These are phyloP conservation scores for Lasioglossum malachurum DNA, from an alignment of 2,888 invertebrate species.

Conservation along the genomic window DNA sequence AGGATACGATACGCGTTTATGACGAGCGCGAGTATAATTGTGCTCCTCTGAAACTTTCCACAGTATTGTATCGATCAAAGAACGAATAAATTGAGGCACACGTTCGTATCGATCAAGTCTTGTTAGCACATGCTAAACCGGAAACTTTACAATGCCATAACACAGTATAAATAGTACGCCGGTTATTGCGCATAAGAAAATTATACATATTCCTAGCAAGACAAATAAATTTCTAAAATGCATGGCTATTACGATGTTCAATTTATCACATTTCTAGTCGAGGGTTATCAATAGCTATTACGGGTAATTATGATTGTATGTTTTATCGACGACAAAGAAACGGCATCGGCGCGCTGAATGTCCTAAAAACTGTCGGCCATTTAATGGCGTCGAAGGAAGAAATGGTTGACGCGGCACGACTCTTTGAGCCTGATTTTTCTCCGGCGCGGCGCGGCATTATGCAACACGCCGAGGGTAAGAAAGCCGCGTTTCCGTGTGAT, in stretches of 20 bases:
- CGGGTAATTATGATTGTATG: not conserved
- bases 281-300: not conserved
- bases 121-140: not conserved
- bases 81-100: not conserved
- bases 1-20: no score
- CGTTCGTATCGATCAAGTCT: not conserved
- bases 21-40: no score
- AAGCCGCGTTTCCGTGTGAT: constrained; percentile 28
- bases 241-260: not conserved
- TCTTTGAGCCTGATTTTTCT: constrained; percentile 24
- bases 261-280: not conserved
- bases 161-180: not conserved
- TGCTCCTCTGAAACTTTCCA: not conserved
- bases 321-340: not conserved
- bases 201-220: not conserved
- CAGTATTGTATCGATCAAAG: not conserved
- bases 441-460: not conserved
- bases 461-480: not conserved
- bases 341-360: not conserved
- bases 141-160: not conserved
- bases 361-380: not conserved
- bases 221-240: not conserved
- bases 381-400: constrained; percentile 17
- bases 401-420: not conserved
- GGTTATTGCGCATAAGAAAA: not conserved